Conservation (phyloP, 2,888 invertebrate genomes). For the Mythimna ferrago region DNA sequence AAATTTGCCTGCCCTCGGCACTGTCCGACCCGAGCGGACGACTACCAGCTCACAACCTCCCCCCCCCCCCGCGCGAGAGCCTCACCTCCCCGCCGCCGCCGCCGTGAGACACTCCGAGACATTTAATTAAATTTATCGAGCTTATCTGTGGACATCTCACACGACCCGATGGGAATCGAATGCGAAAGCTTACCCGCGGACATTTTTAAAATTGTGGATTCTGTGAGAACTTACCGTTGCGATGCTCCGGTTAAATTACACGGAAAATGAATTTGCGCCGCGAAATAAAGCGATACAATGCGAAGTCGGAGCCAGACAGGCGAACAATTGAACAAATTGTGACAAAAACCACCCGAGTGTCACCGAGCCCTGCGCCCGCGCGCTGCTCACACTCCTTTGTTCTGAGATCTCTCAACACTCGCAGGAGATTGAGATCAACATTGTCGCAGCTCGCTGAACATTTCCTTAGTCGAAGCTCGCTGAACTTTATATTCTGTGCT, state of each 20-base stretch:
- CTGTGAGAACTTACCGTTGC: slow-evolving; percentile 77
- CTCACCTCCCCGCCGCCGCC: slow-evolving; percentile 51
- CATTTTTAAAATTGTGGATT: slow-evolving; percentile 82
- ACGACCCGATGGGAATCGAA: slow-evolving; percentile 82
- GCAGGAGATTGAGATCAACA: background rate
- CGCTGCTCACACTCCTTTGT: slow-evolving; percentile 44
- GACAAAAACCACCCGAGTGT: slow-evolving; percentile 75
- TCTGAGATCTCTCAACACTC: slow-evolving; percentile 24
- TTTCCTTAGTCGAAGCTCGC: background rate
- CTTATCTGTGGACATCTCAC: slow-evolving; percentile 85
- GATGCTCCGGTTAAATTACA: slow-evolving; percentile 65
- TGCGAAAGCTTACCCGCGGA: slow-evolving; percentile 74
- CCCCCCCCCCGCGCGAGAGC: slow-evolving; percentile 45
- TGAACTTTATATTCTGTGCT: background rate
- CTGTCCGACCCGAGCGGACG: slow-evolving; percentile 49
- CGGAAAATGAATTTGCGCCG: slow-evolving; percentile 66
- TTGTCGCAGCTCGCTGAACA: background rate
- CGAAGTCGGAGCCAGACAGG: slow-evolving; percentile 61
- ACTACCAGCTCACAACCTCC: slow-evolving; percentile 25
- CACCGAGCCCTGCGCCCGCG: slow-evolving; percentile 56
- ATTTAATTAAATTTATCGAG: slow-evolving; percentile 89
- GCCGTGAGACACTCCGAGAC: slow-evolving; percentile 73
- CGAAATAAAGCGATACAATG: slow-evolving; percentile 71
- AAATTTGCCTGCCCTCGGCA: slow-evolving; percentile 79
- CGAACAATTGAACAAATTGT: slow-evolving; percentile 76